These are phyloP conservation scores for Lycocerus yunnanus DNA, from an alignment of 2,888 invertebrate species.

Conservation along the genomic window DNA sequence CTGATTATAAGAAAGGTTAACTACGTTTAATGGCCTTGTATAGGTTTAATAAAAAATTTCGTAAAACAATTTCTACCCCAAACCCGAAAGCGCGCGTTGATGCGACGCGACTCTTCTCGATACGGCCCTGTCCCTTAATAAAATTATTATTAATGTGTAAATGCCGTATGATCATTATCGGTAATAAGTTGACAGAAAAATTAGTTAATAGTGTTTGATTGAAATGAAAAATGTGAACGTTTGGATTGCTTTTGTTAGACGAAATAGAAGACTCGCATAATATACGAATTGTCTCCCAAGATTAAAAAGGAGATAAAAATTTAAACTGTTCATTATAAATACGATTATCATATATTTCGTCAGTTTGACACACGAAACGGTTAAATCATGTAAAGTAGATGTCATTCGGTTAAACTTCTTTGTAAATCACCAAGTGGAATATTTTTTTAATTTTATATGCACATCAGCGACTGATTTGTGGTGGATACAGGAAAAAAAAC, in stretches of 20 bases:
- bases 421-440: slow-evolving; percentile 42
- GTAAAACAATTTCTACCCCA: background rate
- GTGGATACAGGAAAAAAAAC: background rate
- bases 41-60: slow-evolving; percentile 15
- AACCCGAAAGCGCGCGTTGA: background rate
- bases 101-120: background rate
- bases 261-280: slow-evolving; percentile 18
- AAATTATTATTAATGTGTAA: background rate
- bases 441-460: slow-evolving; percentile 37
- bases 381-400: slow-evolving; percentile 54
- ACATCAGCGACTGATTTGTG: slow-evolving; percentile 31
- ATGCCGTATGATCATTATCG: background rate
- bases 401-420: slow-evolving; percentile 37
- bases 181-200: background rate
- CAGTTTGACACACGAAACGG: slow-evolving; percentile 53
- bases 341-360: slow-evolving; percentile 54
- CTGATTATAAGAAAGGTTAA: slow-evolving; percentile 33
- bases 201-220: background rate
- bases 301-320: slow-evolving; percentile 48
- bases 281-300: slow-evolving; percentile 41
- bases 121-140: background rate
- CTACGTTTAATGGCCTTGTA: slow-evolving; percentile 26
- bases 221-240: background rate
- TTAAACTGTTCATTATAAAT: slow-evolving; percentile 51
- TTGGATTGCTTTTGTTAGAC: background rate